These are phyloP conservation scores for Musca domestica DNA, from an alignment of 1,140 invertebrate species.

Conservation along the genomic window DNA sequence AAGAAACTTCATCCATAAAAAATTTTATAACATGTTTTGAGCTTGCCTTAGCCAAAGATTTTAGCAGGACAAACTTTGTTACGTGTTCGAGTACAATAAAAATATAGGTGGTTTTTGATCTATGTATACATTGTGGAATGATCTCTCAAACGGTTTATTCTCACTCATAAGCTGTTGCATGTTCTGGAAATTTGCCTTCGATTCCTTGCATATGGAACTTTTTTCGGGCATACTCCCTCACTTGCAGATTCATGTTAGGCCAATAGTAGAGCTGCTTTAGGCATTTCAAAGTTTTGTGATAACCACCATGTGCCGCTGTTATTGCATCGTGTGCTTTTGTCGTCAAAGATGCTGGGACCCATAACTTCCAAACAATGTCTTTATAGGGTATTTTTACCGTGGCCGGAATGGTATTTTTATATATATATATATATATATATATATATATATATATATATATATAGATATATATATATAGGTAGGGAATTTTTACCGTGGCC, in stretches of 20 bases:
- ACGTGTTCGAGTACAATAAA: background rate
- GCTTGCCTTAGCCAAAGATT: background rate
- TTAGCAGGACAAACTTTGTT: background rate
- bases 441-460: no score
- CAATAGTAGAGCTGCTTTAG: background rate
- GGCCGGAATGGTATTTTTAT: background rate
- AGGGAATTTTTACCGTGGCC: no score
- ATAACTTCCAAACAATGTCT: background rate
- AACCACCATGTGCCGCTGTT: constrained; percentile 22
- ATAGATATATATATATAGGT: no score
- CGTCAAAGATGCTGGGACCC: background rate
- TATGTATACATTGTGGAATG: background rate
- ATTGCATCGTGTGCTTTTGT: background rate
- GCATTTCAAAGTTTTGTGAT: background rate
- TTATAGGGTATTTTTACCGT: background rate
- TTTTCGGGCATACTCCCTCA: background rate
- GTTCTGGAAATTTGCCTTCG: background rate
- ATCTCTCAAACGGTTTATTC: background rate
- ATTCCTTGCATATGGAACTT: background rate
- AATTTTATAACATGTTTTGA: background rate
- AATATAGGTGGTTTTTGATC: background rate
- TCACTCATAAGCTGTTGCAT: background rate
- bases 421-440: no score
- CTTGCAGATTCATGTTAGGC: background rate
- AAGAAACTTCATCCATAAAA: background rate